Evolutionary conservation across 2,888 invertebrate species (phyloP).

Genomic region (Megaustenia siamemsis): DNA sequence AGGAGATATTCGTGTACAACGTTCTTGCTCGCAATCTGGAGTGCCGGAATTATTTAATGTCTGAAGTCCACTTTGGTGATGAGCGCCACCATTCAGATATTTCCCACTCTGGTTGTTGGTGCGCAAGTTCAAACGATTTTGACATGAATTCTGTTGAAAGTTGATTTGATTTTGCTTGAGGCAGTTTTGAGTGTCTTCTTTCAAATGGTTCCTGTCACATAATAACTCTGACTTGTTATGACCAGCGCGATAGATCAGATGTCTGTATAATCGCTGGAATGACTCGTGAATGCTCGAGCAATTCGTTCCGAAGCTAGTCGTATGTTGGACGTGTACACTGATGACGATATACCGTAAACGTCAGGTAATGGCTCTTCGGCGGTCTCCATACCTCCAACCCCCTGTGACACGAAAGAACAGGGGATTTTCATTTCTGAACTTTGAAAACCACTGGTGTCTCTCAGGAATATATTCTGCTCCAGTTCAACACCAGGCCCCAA

Average conservation of each 20-base stretch:
- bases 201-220: too few relatives aligned
- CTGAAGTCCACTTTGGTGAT: neutral
- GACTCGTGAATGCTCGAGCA: neutral
- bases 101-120: neutral
- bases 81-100: neutral
- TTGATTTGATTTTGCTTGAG: neutral
- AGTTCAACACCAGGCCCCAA: too few relatives aligned
- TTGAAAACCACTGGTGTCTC: neutral
- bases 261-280: neutral
- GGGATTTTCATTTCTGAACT: neutral
- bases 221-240: neutral
- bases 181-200: too few relatives aligned
- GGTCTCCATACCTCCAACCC: neutral
- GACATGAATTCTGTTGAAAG: neutral
- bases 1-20: constrained; percentile 30
- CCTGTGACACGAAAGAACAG: neutral
- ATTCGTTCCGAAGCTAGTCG: neutral
- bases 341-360: neutral
- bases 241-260: neutral
- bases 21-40: neutral
- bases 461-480: neutral
- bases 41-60: neutral
- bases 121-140: neutral
- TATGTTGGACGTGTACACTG: neutral
- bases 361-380: neutral